Evolutionary conservation across 2,113 vertebrate genomes (phyloP).

Genomic region (Hoplias malabaricus): DNA sequence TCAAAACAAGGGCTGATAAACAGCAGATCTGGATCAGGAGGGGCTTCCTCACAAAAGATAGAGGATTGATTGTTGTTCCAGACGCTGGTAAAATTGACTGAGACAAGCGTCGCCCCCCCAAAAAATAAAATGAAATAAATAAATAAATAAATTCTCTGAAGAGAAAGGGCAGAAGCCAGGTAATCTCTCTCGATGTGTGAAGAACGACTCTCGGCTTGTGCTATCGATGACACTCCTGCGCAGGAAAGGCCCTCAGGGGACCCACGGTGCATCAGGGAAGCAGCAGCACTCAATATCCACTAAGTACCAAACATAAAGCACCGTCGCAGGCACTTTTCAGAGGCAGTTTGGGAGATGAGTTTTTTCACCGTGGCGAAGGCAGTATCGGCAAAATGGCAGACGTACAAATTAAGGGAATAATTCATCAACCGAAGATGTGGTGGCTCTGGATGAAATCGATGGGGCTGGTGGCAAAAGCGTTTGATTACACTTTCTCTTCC

Average conservation of each 20-base stretch:
- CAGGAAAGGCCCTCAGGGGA: slow-evolving; percentile 27
- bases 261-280: not conserved
- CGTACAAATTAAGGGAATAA: slow-evolving; percentile 39
- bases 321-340: slow-evolving; percentile 4
- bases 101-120: not conserved
- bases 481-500: slow-evolving; percentile 15
- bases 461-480: slow-evolving; percentile 21
- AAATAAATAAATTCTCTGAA: not conserved
- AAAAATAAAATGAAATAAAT: too few relatives aligned
- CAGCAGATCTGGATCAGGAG: not conserved
- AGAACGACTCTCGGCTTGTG: not conserved
- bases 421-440: slow-evolving; percentile 41
- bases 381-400: slow-evolving; percentile 1
- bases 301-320: slow-evolving; percentile 30
- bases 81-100: not conserved
- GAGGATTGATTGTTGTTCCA: not conserved
- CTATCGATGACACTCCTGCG: slow-evolving; percentile 11
- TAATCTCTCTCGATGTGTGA: not conserved
- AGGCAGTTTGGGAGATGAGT: too few relatives aligned
- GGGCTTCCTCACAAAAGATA: not conserved
- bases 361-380: slow-evolving; percentile 2
- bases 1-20: not conserved
- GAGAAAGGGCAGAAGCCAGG: not conserved
- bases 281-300: slow-evolving; percentile 13
- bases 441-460: slow-evolving; percentile 37